Conservation (phyloP, 2,113 vertebrate species). For the Penelope pileata region DNA sequence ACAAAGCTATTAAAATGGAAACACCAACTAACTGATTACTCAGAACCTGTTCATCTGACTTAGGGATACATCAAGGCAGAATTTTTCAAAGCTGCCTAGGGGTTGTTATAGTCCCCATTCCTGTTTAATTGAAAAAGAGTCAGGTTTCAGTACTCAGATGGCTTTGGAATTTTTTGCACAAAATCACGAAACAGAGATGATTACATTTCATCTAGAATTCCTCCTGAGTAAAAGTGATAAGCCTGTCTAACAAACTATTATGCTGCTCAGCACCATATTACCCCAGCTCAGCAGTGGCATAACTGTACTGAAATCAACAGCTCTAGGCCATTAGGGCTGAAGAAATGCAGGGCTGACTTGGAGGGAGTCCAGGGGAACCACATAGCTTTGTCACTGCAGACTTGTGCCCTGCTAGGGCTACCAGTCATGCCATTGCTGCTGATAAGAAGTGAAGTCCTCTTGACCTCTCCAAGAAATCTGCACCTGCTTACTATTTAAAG, state of each 20-base stretch:
- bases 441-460: neutral
- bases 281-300: neutral
- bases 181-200: neutral
- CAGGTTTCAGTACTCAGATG: neutral
- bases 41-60: neutral
- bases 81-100: neutral
- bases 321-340: neutral
- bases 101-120: neutral
- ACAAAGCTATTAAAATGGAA: slow-evolving; percentile 20
- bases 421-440: neutral
- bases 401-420: accelerated
- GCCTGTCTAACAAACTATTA: neutral
- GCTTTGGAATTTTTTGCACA: neutral
- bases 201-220: neutral
- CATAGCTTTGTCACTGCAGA: neutral
- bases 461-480: neutral
- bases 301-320: neutral
- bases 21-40: neutral
- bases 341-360: neutral
- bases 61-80: neutral
- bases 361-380: neutral
- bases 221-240: neutral
- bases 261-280: neutral
- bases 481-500: neutral
- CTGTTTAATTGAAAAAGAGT: neutral